Percentiles rank a stretch among this genome's conserved stretches.
phyloP scores from a whole-genome alignment of 2,113 vertebrate genomes.

The Gobius niger region DNA sequence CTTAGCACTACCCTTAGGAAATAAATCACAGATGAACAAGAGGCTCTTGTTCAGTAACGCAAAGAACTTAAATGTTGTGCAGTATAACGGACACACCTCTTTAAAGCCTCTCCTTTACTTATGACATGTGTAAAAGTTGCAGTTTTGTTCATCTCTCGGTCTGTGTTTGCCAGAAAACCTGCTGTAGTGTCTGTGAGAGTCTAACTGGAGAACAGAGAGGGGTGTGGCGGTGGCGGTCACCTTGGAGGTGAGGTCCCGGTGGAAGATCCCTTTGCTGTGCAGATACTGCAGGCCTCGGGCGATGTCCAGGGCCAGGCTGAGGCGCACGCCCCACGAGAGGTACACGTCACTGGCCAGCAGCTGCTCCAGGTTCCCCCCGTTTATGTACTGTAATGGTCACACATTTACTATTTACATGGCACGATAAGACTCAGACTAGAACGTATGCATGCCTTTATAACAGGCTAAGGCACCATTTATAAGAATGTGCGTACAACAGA shows the following conservation, averaged over 20 bases:
- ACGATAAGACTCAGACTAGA: neutral
- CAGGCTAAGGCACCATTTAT: neutral
- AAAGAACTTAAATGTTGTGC: no score
- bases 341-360: conserved; percentile 86
- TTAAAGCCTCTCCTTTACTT: no score
- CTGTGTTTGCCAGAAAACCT: no score
- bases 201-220: neutral
- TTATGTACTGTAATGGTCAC: conserved; percentile 84
- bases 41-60: no score
- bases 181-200: neutral
- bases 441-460: neutral
- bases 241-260: conserved; percentile 92
- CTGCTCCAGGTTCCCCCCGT: conserved; percentile 96
- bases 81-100: no score
- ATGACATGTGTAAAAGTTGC: no score
- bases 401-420: no score
- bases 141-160: no score
- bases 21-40: no score
- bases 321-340: conserved; percentile 84
- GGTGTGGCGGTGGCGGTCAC: conserved; percentile 64
- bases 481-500: neutral
- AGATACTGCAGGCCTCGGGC: conserved; percentile 88
- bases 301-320: conserved; percentile 88
- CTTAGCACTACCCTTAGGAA: no score
- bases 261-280: conserved; percentile 95